Evolutionary conservation across 2,113 vertebrate species (phyloP).

Genomic region (Pholis gunnellus): DNA sequence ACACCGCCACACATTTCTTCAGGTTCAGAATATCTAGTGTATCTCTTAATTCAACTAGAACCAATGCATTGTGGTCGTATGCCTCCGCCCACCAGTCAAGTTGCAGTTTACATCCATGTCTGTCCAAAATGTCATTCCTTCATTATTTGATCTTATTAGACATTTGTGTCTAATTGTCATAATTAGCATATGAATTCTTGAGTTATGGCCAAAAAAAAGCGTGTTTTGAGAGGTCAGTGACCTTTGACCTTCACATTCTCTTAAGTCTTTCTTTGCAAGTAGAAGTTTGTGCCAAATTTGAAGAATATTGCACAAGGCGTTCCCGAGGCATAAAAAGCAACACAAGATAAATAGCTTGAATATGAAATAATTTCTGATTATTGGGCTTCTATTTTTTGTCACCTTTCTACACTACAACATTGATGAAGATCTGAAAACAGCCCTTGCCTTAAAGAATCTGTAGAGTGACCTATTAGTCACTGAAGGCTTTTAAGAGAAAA

Average conservation of each 20-base stretch:
- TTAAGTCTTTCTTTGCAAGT: not conserved
- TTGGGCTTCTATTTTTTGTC: not conserved
- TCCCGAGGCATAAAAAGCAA: not conserved
- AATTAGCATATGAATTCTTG: no score
- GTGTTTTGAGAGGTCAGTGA: not conserved
- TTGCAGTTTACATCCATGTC: no score
- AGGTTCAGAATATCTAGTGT: not conserved
- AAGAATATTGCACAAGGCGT: no score
- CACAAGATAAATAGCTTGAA: not conserved
- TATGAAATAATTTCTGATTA: not conserved
- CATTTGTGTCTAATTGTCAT: no score
- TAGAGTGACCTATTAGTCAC: no score
- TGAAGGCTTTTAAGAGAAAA: no score
- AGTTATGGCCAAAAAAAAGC: not conserved
- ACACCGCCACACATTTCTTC: not conserved
- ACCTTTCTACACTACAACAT: no score
- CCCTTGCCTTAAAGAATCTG: no score
- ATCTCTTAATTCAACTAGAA: not conserved
- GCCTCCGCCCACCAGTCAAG: no score
- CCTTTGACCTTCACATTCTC: not conserved
- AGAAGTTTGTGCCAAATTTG: not conserved
- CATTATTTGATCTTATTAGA: no score
- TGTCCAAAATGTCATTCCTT: no score
- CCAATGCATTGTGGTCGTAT: not conserved
- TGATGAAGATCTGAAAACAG: no score